Conservation (phyloP, 2,797 vertebrate species). For the Siniperca obscura region DNA sequence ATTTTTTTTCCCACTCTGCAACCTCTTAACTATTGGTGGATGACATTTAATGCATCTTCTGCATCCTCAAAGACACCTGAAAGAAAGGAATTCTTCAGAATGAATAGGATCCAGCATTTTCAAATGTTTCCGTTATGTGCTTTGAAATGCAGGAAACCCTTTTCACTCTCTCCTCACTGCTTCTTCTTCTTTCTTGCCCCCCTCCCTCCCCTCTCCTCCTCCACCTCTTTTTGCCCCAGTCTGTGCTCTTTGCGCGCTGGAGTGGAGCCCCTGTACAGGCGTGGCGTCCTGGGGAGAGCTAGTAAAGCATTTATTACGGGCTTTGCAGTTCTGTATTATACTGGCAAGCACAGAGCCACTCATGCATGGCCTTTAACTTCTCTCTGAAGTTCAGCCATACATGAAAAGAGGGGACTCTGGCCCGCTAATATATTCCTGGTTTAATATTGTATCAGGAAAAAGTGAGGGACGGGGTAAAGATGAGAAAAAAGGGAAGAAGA, state of each 20-base stretch:
- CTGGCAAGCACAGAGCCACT: constrained; percentile 92
- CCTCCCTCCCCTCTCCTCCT: constrained; percentile 32
- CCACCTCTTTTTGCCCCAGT: constrained; percentile 67
- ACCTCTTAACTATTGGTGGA: constrained; percentile 27
- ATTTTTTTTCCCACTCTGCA: constrained; percentile 25
- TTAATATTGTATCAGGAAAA: constrained; percentile 81
- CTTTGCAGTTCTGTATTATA: constrained; percentile 96
- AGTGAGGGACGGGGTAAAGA: constrained; percentile 55
- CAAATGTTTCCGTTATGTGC: constrained; percentile 60
- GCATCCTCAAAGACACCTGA: constrained; percentile 67
- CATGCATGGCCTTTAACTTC: constrained; percentile 97
- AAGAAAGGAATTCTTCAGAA: constrained; percentile 64
- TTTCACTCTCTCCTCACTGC: constrained; percentile 61
- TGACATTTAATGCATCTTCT: constrained; percentile 71
- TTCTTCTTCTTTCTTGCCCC: constrained; percentile 59
- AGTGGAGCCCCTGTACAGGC: constrained; percentile 85
- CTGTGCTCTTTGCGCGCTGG: constrained; percentile 64
- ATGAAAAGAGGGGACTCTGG: constrained; percentile 80
- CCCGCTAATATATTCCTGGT: constrained; percentile 82
- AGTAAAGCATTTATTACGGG: constrained; percentile 97
- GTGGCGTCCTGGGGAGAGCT: constrained; percentile 91
- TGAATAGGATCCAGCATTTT: constrained; percentile 64
- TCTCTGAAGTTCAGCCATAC: constrained; percentile 93
- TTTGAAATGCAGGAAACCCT: constrained; percentile 77
- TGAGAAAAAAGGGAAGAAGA: constrained; percentile 21